Percentiles rank a stretch among this genome's conserved stretches.
phyloP scores from a whole-genome alignment of 2,113 vertebrate species.

The Pterocles gutturalis region DNA sequence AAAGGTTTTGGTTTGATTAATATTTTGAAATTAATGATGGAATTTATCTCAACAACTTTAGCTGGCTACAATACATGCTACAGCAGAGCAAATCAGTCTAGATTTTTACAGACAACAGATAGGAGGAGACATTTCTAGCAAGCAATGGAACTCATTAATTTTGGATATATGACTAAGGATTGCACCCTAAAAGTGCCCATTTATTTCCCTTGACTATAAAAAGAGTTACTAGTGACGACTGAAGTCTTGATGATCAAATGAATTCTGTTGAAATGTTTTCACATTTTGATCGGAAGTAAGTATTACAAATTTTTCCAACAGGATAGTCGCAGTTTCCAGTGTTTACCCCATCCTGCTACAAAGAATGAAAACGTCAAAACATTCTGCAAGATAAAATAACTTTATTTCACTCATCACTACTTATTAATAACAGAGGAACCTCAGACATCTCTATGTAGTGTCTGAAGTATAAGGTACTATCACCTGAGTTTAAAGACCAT shows the following conservation, averaged over 20 bases:
- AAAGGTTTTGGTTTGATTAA: background rate
- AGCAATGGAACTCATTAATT: background rate
- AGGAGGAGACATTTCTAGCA: background rate
- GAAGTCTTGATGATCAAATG: background rate
- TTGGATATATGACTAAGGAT: background rate
- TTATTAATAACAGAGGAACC: background rate
- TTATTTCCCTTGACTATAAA: background rate
- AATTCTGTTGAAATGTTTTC: background rate
- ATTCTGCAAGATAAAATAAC: background rate
- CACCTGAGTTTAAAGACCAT: background rate
- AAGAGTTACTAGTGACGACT: background rate
- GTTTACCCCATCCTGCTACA: background rate
- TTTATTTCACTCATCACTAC: background rate
- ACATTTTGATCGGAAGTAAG: background rate
- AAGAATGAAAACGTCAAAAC: background rate
- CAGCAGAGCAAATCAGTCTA: background rate
- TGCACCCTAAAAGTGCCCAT: background rate
- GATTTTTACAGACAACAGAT: background rate
- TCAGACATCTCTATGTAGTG: background rate
- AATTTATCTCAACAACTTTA: background rate
- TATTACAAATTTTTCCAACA: background rate
- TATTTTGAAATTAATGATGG: background rate
- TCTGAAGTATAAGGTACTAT: background rate
- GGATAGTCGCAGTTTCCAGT: background rate
- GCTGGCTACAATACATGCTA: background rate